phyloP scores from a whole-genome alignment of 2,888 invertebrate genomes.

The Metopia argyrocephala region DNA sequence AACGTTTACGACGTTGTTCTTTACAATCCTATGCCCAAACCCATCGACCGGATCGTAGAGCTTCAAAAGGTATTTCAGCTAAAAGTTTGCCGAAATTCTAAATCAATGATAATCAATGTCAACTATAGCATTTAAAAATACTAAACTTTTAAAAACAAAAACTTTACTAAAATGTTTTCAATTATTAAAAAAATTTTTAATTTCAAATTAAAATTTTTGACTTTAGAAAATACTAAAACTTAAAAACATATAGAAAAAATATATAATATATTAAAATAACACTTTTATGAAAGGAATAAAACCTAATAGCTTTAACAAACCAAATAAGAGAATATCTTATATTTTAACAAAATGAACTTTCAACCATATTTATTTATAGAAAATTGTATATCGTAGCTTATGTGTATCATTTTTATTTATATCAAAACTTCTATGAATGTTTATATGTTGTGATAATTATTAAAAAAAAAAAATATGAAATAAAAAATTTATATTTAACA shows the following conservation, averaged over 20 bases:
- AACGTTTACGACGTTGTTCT: constrained; percentile 75
- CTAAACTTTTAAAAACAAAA: neutral
- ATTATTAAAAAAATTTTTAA: constrained; percentile 28
- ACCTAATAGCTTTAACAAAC: constrained; percentile 51
- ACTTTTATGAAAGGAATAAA: neutral
- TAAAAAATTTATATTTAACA: neutral
- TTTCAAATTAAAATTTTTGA: constrained; percentile 33
- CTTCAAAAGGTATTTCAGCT: constrained; percentile 77
- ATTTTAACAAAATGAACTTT: constrained; percentile 50
- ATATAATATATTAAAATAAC: constrained; percentile 27
- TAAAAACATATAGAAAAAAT: neutral
- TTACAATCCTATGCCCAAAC: constrained; percentile 77
- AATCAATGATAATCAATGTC: constrained; percentile 40
- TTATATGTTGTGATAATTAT: neutral
- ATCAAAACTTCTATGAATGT: neutral
- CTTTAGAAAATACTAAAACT: constrained; percentile 26
- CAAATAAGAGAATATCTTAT: neutral
- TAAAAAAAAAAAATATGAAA: neutral
- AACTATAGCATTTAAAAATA: constrained; percentile 36
- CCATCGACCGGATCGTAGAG: constrained; percentile 74
- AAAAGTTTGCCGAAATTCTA: constrained; percentile 75
- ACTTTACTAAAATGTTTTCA: constrained; percentile 28
- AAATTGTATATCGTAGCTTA: neutral
- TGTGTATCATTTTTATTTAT: constrained; percentile 16
- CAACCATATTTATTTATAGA: constrained; percentile 31